A percentile compares a stretch with the other conserved stretches of the same genome.
phyloP scores from a whole-genome alignment of 1,140 invertebrate genomes.

The Carposina sasakii region DNA sequence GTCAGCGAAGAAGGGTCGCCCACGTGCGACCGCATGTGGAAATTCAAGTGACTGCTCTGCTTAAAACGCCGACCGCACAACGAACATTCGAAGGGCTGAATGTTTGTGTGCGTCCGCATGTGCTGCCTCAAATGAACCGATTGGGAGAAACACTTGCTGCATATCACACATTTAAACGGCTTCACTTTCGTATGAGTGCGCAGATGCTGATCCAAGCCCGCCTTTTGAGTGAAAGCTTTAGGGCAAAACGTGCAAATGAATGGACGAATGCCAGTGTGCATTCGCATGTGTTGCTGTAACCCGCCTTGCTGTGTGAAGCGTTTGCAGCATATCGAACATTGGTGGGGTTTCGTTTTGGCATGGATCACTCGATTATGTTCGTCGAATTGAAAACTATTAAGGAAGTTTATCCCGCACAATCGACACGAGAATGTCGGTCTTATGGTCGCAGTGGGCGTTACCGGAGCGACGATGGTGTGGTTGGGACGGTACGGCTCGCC shows the following conservation, averaged over 20 bases:
- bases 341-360: conserved; percentile 63
- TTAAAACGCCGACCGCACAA: conserved; percentile 74
- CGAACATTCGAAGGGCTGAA: conserved; percentile 82
- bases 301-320: conserved; percentile 66
- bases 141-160: conserved; percentile 77
- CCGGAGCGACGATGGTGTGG: conserved; percentile 17
- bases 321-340: conserved; percentile 61
- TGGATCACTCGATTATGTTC: conserved; percentile 70
- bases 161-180: conserved; percentile 80
- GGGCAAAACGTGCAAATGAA: conserved; percentile 89
- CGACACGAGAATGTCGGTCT: conserved; percentile 53
- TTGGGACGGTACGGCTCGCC: conserved; percentile 29
- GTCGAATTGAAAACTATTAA: conserved; percentile 52
- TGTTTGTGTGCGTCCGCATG: conserved; percentile 74
- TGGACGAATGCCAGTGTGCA: conserved; percentile 84
- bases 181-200: conserved; percentile 78
- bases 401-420: conserved; percentile 62
- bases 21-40: conserved; percentile 61
- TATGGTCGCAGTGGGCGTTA: conserved; percentile 14
- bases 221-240: conserved; percentile 89
- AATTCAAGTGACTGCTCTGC: conserved; percentile 67
- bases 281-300: conserved; percentile 72
- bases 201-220: conserved; percentile 75
- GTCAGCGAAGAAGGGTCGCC: conserved; percentile 22
- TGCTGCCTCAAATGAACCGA: conserved; percentile 66